Conservation (phyloP, 2,797 vertebrate species). For the Enteromius trimaculatus region DNA sequence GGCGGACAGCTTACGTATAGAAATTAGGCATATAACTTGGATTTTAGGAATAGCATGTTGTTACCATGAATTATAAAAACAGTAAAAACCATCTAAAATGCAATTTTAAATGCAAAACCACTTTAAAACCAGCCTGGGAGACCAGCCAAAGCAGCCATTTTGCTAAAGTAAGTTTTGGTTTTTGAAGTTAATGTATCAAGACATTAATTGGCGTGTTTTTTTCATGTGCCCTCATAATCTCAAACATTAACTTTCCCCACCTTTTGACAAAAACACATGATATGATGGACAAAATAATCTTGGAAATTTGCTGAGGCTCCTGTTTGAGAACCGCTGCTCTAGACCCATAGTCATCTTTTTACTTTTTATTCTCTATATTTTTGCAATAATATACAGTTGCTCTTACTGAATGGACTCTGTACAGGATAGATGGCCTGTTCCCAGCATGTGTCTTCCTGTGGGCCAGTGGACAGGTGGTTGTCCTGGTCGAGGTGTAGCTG, state of each 20-base stretch:
- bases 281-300: neutral
- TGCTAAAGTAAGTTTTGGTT: neutral
- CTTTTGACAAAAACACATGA: neutral
- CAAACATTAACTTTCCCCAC: neutral
- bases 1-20: too few species aligned
- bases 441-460: slow-evolving; percentile 95
- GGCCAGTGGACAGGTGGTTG: slow-evolving; percentile 88
- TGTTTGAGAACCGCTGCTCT: neutral
- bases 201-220: neutral
- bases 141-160: neutral
- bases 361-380: neutral
- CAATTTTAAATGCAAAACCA: too few species aligned
- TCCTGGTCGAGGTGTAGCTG: slow-evolving; percentile 93
- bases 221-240: neutral
- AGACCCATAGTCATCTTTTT: neutral
- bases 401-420: slow-evolving; percentile 81
- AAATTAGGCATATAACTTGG: too few species aligned
- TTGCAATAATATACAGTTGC: too few species aligned
- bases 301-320: neutral
- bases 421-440: slow-evolving; percentile 96
- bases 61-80: too few species aligned
- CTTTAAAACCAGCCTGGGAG: too few species aligned
- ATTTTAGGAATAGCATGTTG: too few species aligned
- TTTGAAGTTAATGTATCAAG: slow-evolving; percentile 2
- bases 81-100: too few species aligned